Evolutionary conservation across 2,797 vertebrate genomes (phyloP).

Genomic region (Sebastes itinus): DNA sequence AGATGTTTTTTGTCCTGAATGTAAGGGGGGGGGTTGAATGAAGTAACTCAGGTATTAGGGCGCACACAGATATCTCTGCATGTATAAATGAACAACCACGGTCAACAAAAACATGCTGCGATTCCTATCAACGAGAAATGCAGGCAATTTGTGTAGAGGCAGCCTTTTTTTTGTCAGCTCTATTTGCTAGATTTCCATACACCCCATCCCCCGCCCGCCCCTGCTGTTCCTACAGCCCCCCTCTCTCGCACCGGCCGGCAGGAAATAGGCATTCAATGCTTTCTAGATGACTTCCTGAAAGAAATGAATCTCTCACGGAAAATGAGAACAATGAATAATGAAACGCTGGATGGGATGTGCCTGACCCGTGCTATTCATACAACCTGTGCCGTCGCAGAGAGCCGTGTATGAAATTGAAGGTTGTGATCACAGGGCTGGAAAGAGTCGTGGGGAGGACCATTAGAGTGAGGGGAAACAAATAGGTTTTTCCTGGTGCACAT

Average conservation of each 20-base stretch:
- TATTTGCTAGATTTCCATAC: constrained; percentile 67
- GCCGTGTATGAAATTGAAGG: constrained; percentile 74
- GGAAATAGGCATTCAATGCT: constrained; percentile 77
- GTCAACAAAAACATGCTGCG: constrained; percentile 66
- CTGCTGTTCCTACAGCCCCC: constrained; percentile 24
- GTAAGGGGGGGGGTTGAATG: constrained; percentile 8
- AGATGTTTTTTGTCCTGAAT: constrained; percentile 4
- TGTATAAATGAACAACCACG: constrained; percentile 63
- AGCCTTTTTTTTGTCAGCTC: constrained; percentile 54
- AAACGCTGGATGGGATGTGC: constrained; percentile 71
- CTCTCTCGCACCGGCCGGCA: constrained; percentile 45
- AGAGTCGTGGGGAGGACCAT: constrained; percentile 49
- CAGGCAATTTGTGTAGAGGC: constrained; percentile 67
- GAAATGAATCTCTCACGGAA: constrained; percentile 74
- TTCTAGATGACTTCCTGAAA: constrained; percentile 82
- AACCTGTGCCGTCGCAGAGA: constrained; percentile 52
- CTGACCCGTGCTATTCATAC: constrained; percentile 69
- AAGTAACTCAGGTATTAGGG: constrained; percentile 57
- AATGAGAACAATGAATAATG: constrained; percentile 83
- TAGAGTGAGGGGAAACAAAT: constrained; percentile 64
- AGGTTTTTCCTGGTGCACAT: constrained; percentile 52
- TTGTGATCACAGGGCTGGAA: constrained; percentile 70
- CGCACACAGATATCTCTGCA: constrained; percentile 49
- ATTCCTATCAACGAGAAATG: constrained; percentile 64
- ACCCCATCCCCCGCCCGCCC: constrained; percentile 4